phyloP scores from a whole-genome alignment of 2,888 invertebrate genomes.

The Myopa testacea region DNA sequence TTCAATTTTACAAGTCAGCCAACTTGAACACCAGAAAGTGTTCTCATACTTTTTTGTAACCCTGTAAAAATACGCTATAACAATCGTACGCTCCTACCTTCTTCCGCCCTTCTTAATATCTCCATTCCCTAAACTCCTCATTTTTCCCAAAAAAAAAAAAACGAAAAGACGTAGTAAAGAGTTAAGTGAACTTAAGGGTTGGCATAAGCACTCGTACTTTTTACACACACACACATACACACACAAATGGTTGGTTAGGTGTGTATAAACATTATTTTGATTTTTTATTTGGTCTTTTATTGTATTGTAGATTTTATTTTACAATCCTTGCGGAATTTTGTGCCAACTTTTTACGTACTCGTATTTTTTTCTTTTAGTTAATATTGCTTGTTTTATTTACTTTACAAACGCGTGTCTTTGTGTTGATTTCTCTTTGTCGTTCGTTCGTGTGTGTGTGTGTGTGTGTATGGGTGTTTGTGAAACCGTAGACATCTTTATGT shows the following conservation, averaged over 20 bases:
- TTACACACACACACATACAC: not conserved
- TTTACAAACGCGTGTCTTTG: constrained; percentile 25
- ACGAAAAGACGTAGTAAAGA: not conserved
- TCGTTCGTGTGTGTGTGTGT: constrained; percentile 1
- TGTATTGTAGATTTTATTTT: not conserved
- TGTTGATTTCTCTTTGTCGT: not conserved
- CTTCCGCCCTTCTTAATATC: no score
- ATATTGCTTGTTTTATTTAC: constrained; percentile 35
- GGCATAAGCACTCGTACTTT: not conserved
- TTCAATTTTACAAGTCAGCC: constrained; percentile 29
- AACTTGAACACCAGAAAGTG: not conserved
- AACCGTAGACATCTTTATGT: no score
- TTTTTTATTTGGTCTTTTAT: not conserved
- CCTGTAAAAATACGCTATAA: constrained; percentile 19
- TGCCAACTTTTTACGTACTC: not conserved
- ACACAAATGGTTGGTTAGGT: not conserved
- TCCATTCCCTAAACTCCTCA: not conserved
- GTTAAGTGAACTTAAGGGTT: constrained; percentile 15
- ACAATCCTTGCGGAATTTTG: not conserved
- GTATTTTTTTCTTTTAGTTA: constrained; percentile 14
- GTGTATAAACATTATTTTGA: not conserved
- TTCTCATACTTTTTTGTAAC: not conserved
- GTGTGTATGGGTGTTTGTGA: not conserved
- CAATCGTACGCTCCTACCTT: not conserved
- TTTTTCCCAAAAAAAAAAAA: not conserved